phyloP scores from a whole-genome alignment of 2,113 vertebrate species.

The Lagenorhynchus albirostris region DNA sequence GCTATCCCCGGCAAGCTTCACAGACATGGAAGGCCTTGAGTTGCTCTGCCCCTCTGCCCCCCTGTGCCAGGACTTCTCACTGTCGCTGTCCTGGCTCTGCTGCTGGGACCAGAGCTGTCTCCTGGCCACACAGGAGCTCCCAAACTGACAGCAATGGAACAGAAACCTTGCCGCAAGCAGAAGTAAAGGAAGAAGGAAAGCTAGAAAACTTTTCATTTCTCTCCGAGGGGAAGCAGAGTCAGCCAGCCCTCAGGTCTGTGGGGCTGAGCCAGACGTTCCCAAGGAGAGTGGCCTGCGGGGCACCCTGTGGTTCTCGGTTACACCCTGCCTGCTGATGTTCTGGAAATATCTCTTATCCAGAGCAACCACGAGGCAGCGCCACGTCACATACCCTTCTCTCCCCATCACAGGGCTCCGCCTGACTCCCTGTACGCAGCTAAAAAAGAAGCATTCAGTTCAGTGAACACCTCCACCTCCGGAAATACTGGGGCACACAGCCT shows the following conservation, averaged over 20 bases:
- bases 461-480: background rate
- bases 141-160: background rate
- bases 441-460: background rate
- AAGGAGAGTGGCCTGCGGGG: background rate
- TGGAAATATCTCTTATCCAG: background rate
- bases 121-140: background rate
- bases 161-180: background rate
- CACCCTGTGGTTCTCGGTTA: background rate
- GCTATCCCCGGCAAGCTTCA: background rate
- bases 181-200: background rate
- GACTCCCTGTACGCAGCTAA: background rate
- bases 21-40: fast-evolving
- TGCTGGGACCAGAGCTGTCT: background rate
- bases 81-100: background rate
- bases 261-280: background rate
- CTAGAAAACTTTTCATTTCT: background rate
- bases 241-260: background rate
- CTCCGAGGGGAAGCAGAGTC: background rate
- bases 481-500: background rate
- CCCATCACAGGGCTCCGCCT: background rate
- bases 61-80: background rate
- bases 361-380: background rate
- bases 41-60: too few species aligned
- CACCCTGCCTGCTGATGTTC: background rate
- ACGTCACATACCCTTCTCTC: fast-evolving